Evolutionary conservation across 2,113 vertebrate species (phyloP), one percentile per base, ranked within the genome.

Genomic region (Cervus canadensis): DNA sequence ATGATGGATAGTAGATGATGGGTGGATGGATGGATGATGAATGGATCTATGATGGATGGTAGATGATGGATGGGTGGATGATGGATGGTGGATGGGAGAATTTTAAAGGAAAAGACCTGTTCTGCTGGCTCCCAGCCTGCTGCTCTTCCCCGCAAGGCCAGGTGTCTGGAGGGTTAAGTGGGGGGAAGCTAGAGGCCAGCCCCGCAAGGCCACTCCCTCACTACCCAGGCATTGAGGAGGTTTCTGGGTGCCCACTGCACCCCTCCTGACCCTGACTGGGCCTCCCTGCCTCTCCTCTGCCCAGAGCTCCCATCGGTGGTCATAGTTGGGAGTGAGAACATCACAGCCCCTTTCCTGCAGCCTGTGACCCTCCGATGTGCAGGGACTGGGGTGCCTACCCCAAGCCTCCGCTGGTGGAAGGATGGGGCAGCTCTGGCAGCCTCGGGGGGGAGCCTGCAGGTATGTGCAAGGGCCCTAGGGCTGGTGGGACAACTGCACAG

Each of bases 331-430:
- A 98, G 97, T 62, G 98, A 99, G 4, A 98, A 99, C 96, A 94
- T 99, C 96, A 99, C 98, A 2, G 98, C 88, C 28, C 60, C 78
- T n/a, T 98, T 98, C 79, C 98, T 98, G 60, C 97, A 98, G 85
- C 83, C 97, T 4, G 87, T 98, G 93, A 89, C 91, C 21, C 83
- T 99, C 56, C 98, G 87, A 14, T 99, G 98, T 36, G 40, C 78
- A 9, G 98, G 98, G 21, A 60, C 96, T 6, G 98, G 98, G 15
- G 90, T 90, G 21, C 98, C 98, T 4, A 5, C 95, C 9, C 98
- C 98, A 0, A 97, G 91, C 76, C 97, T 98, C 59, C 89, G 78
- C 74, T 99, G 98, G 98, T 98, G 98, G 98, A 98, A 99, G 95
- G 98, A 98, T 26, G 98, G 98, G 2, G 79, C 93, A n/a, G 94